Evolutionary conservation across 2,888 invertebrate genomes (phyloP), one percentile per base, ranked within the genome.

Genomic region (Melipona bicolor): DNA sequence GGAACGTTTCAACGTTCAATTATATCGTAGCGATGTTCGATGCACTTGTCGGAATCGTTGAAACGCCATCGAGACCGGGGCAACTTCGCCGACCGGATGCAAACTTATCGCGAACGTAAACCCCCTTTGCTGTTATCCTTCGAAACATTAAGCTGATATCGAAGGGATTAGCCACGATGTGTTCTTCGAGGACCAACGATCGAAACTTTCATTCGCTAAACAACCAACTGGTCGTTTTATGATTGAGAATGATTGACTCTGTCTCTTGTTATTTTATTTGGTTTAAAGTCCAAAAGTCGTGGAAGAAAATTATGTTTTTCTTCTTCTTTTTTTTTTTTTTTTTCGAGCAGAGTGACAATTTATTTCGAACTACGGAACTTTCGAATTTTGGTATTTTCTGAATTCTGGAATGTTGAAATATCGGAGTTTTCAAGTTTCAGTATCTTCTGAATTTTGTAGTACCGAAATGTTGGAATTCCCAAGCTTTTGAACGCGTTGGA

Each of bases 131-230:
- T 75, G 79, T 84, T 81, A 87, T 87, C 81, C 71, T 19, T 24
- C 76, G 74, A 84, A 84, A 83, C 79, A 67, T 77, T 81, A 79
- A 86, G 79, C 71, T 27, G 78, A 85, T 86, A 76, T 71, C 70
- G 74, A 71, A 75, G n/a, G 75, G 87, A 86, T 87, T 81, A 86
- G 68, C 54, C n/a, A 69, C 59, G 81, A 81, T 77, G 75, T 32
- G 79, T 69, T 79, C 76, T 61, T 54, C 59, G 61, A 6, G n/a
- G 52, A 19, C 36, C 13, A 61, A 56, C 67, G 65, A 43, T 15
- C 77, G 74, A 74, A 50, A 71, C 64, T 81, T 77, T 65, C 61
- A 61, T 27, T 24, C 36, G 68, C 32, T 43, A 68, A 49, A 13
- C 74, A 49, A 15, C n/a, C 9, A 19, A 27, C 3, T 13, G 19